Percentiles rank a stretch among this genome's conserved stretches.
phyloP scores from a whole-genome alignment of 2,113 vertebrate species.

The Leucosticte australis region DNA sequence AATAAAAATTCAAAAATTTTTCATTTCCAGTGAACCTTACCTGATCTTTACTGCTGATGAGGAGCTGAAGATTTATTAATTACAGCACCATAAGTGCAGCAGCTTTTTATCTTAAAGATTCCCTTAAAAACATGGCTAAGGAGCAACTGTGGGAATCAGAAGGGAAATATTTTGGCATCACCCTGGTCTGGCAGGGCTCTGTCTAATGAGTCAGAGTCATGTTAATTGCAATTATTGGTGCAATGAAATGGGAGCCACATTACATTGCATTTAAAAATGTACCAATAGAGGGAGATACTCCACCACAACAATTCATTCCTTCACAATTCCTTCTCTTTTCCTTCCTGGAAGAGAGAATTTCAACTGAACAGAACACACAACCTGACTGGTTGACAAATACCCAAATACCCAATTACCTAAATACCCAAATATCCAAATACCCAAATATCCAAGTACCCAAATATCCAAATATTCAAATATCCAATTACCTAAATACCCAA shows the following conservation, averaged over 20 bases:
- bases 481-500: not conserved
- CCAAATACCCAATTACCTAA: not conserved
- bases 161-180: not conserved
- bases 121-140: not conserved
- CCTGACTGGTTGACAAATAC: not conserved
- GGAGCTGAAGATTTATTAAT: not conserved
- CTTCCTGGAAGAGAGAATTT: no score
- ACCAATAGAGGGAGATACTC: no score
- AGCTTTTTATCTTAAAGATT: not conserved
- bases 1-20: not conserved
- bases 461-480: no score
- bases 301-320: no score
- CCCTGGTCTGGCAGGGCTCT: not conserved
- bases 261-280: no score
- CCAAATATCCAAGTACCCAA: not conserved
- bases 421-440: not conserved
- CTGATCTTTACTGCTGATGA: not conserved
- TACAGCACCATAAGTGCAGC: not conserved
- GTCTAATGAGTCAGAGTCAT: not conserved
- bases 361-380: no score
- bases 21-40: not conserved
- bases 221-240: no score
- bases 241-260: no score
- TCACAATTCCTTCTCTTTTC: no score
- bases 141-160: not conserved